Evolutionary conservation across 2,113 vertebrate species (phyloP), one percentile per base, ranked within the genome.

Genomic region (Paramormyrops kingsleyae): DNA sequence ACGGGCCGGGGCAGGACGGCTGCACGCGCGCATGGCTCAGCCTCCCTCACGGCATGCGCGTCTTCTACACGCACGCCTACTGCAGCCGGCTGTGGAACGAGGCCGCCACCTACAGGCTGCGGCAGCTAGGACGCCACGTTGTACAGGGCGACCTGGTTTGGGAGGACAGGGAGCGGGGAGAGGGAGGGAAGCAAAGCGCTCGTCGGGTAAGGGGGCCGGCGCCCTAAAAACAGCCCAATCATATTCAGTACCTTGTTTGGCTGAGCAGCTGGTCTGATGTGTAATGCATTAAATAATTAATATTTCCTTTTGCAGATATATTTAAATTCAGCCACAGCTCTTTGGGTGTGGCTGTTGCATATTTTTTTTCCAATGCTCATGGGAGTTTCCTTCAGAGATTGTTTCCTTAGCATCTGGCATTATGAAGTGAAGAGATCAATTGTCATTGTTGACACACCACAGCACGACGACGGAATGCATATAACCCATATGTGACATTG

Each of bases 81-180:
- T 98, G 97, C 89, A 99, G 98, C 93, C 97, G 97, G 90, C 92
- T 99, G 90, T 99, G 98, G 98, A 99, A 99, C 6, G 96, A 98
- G 87, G 98, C 97, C 0, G 96, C 92, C 0, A 96, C 96, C 0
- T 97, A 97, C 21, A 94, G 98, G 83, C 92, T 99, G 92, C 90
- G 91, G 24, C 94, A 92, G 1, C 97, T 99, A 12, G 97, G 97
- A 27, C 93, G 94, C 21, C 93, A 90, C 85, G 96, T 96, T 50
- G 95, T 97, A 1, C 91, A 94, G 90, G 98, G 98, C 27, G 98
- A 99, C 94, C 95, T 99, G 91, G 96, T 99, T 62, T 94, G 96
- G 92, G 88, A 59, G 90, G 93, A 92, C 90, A 90, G 93, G 89
- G 91, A 74, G 31, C 1, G 27, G 46, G 62, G 80, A 70, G 91